Evolutionary conservation across 2,113 vertebrate species (phyloP).

Genomic region (Panthera leo): DNA sequence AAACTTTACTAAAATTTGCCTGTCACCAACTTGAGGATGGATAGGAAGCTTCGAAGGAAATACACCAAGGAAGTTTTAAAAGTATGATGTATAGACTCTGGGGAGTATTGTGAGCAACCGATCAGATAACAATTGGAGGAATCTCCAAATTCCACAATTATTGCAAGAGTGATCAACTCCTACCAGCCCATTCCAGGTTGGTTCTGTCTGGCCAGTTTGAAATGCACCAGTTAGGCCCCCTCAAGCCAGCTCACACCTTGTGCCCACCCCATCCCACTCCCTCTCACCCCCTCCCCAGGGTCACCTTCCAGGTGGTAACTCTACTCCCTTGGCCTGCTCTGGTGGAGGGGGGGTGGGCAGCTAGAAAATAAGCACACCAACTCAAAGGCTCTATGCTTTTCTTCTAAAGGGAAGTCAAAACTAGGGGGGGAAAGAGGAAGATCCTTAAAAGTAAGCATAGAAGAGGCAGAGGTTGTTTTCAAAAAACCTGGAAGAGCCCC

Average conservation of each 20-base stretch:
- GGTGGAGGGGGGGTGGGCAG: fast-evolving
- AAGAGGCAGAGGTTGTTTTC: not conserved
- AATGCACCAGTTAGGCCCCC: not conserved
- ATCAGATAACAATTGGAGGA: not conserved
- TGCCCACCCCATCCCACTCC: not conserved
- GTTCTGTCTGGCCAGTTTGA: not conserved
- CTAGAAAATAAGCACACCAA: not conserved
- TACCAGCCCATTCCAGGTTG: not conserved
- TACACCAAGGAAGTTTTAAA: not conserved
- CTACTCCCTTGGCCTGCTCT: not conserved
- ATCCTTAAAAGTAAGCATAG: not conserved
- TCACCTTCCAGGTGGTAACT: not conserved
- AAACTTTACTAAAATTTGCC: not conserved
- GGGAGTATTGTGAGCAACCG: not conserved
- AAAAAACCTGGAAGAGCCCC: not conserved
- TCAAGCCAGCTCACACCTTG: fast-evolving
- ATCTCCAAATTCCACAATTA: not conserved
- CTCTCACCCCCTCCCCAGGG: fast-evolving
- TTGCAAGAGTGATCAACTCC: not conserved
- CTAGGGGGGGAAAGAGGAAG: not conserved
- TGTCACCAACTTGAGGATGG: not conserved
- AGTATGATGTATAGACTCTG: not conserved
- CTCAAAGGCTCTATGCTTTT: not conserved
- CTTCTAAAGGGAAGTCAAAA: not conserved
- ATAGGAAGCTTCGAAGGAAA: not conserved